Evolutionary conservation across 2,113 vertebrate genomes (phyloP), one percentile per base, ranked within the genome.

Genomic region (Takifugu flavidus): DNA sequence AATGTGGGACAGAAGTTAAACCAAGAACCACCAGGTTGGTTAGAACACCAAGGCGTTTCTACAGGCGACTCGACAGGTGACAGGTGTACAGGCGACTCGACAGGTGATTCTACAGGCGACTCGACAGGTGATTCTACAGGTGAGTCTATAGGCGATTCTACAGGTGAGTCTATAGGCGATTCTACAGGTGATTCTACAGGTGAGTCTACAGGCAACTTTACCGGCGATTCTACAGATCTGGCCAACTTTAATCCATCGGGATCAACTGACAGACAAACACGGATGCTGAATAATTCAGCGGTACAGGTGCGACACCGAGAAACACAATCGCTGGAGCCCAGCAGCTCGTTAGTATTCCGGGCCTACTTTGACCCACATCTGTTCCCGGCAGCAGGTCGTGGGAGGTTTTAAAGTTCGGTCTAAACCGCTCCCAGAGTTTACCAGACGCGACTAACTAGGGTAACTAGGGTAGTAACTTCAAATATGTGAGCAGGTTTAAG

Each of bases 251-350:
- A 20, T 20, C 20, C 20, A 20, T 20, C 20, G 20, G 20, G 20
- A 82, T 87, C 81, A 74, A 28, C 79, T 87, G 12, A 77, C 84
- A 75, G 42, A 82, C 69, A 82, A 76, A 82, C 78, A 75, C 65
- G 25, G 64, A 67, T 57, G 62, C 64, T 89, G 58, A 88, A 89
- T 90, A 80, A 89, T 89, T 89, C 71, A 89, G 31, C 62, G 63
- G 61, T 55, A 58, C 62, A 80, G 77, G 82, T 78, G 63, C 62
- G 59, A 65, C 77, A 58, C 64, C 62, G 56, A 85, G 86, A 89
- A 89, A 89, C 13, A 86, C 82, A 79, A 88, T 89, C 79, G 64
- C 77, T 8, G 39, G 60, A 64, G 57, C 69, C 52, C 49, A 25
- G 15, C 57, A 60, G 69, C 56, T 72, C 31, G 69, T 67, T 65